Base-by-base conservation (phyloP, 1,140 invertebrate species). In the Ptiloglossa arizonensis region DNA sequence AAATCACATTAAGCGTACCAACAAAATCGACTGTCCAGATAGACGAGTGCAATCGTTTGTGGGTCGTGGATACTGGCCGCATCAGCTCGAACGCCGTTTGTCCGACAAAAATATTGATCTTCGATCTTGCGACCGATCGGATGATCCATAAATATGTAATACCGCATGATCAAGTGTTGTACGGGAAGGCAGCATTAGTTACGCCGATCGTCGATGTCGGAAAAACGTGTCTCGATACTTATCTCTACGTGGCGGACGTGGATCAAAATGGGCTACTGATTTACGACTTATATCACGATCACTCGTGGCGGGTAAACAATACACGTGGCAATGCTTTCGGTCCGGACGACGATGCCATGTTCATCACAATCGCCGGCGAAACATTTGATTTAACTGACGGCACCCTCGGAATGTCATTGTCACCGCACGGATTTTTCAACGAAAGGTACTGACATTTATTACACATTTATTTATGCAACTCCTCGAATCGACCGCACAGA, bases 21-120 rank as follows among this genome's bases (percentile, higher is more conserved):
- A 69, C 19, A 5, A 66, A 67, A 69, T 69, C 44, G 2, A 27
- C n/a, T 75, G 91, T 89, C 54, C 89, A 95, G 94, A 94, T 94
- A 57, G 94, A 94, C 82, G 92, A 93, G 77, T 95, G 94, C 87
- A 91, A 94, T 83, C 93, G 94, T 46, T 87, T 95, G 41, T 95
- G 94, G 94, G 91, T 94, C 19, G 92, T 94, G 87, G 94, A 95
- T 78, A 82, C 92, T 0, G 94, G 94, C 13, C 92, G 93, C 64
- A 91, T 92, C 8, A 88, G 89, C 2, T 86, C 88, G 1, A 84
- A 87, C 1, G 79, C 92, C 19, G 79, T 91, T 22, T 95, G 94
- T 79, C 93, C 93, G 0, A 87, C 93, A 6, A 94, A 94, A 82
- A 90, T 95, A 11, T 82, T 95, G 27, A 94, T 94, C 44, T 95